These are phyloP conservation scores for Hycleus phaleratus DNA, from an alignment of 1,140 invertebrate species.

Conservation along the genomic window DNA sequence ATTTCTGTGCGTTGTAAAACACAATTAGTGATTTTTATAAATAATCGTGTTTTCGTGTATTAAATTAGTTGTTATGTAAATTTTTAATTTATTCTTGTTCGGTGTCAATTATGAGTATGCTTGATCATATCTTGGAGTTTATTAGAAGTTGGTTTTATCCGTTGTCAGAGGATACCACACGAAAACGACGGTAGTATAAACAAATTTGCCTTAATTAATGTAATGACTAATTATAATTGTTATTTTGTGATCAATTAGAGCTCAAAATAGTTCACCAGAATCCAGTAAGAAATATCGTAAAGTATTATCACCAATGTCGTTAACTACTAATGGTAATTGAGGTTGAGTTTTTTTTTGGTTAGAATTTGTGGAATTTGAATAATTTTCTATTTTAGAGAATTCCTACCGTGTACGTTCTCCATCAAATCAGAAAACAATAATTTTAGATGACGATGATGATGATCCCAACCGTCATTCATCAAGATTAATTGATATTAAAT, in stretches of 20 bases:
- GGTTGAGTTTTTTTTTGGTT: no score
- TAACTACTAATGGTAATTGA: not conserved
- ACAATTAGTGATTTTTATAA: not conserved
- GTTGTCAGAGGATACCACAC: not conserved
- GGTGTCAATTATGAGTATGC: not conserved
- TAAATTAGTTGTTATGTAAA: not conserved
- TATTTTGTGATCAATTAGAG: not conserved
- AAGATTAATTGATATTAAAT: conserved; percentile 5
- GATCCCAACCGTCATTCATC: not conserved
- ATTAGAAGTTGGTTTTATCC: conserved; percentile 1
- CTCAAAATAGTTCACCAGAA: not conserved
- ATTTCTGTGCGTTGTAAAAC: not conserved
- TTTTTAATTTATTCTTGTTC: not conserved
- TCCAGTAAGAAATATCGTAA: conserved; percentile 1
- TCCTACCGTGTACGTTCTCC: no score
- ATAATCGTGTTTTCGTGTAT: not conserved
- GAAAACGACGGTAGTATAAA: conserved; percentile 6
- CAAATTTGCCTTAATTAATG: no score
- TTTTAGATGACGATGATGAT: not conserved
- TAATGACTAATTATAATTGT: no score
- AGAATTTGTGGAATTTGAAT: no score
- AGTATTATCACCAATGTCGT: not conserved
- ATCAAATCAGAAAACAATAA: no score
- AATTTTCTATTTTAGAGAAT: no score
- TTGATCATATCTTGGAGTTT: conserved; percentile 4